These are phyloP conservation scores for Hydractinia symbiolongicarpus DNA, from an alignment of 30 jellyfish, hydroid and myxozoan species.

Conservation along the genomic window DNA sequence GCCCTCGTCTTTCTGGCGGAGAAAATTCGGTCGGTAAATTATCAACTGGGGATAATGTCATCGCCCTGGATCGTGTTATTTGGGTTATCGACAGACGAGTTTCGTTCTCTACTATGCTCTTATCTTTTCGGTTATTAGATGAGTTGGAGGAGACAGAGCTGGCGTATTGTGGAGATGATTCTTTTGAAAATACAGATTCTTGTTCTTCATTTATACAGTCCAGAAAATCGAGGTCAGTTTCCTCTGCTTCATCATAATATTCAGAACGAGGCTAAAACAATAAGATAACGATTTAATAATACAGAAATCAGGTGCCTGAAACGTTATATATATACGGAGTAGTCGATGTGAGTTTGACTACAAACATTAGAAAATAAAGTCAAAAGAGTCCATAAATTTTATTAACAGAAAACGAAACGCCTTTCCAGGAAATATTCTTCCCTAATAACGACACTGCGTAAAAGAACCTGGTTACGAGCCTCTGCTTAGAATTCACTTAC, in stretches of 20 bases:
- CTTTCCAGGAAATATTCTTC: neutral
- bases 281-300: neutral
- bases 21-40: neutral
- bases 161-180: conserved; percentile 17
- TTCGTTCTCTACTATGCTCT: neutral
- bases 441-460: neutral
- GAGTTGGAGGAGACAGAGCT: conserved; percentile 22
- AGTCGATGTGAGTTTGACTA: too few species aligned
- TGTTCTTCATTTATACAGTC: conserved; percentile 36
- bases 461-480: neutral
- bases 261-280: neutral
- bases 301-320: neutral
- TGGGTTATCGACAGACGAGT: neutral
- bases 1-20: conserved; percentile 7
- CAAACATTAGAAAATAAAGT: too few species aligned
- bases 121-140: neutral
- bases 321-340: too few species aligned
- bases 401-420: neutral
- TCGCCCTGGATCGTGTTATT: neutral
- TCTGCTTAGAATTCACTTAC: conserved; percentile 27
- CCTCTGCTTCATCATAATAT: conserved; percentile 32
- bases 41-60: conserved; percentile 10
- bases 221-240: conserved; percentile 42
- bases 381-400: neutral
- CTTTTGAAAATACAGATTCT: conserved; percentile 20